Evolutionary conservation across 2,113 vertebrate genomes (phyloP).

Genomic region (Salvelinus alpinus): DNA sequence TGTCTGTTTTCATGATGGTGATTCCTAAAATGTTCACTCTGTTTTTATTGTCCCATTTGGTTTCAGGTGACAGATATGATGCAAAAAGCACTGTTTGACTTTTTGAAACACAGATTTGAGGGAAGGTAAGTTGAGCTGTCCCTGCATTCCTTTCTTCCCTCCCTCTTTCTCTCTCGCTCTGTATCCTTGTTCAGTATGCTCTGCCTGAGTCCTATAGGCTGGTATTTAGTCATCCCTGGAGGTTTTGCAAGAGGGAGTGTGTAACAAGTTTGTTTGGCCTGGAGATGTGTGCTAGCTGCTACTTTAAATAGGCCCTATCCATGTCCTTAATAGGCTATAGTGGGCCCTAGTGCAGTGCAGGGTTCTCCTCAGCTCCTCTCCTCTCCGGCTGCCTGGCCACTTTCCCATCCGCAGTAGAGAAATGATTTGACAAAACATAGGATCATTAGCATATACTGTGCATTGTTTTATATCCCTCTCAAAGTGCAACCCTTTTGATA

Average conservation of each 20-base stretch:
- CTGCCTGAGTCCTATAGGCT: slow-evolving; percentile 31
- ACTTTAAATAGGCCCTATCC: slow-evolving; percentile 73
- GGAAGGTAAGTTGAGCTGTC: slow-evolving; percentile 84
- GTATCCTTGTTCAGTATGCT: slow-evolving; percentile 3
- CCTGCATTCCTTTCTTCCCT: slow-evolving; percentile 14
- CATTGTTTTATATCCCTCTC: too few relatives aligned
- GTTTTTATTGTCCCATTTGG: not conserved
- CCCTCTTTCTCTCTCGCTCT: slow-evolving; percentile 52
- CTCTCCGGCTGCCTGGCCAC: slow-evolving; percentile 42
- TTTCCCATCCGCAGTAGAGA: slow-evolving; percentile 35
- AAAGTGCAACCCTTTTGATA: too few relatives aligned
- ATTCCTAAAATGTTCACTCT: too few relatives aligned
- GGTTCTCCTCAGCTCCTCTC: slow-evolving; percentile 38
- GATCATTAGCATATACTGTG: not conserved
- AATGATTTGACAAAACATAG: slow-evolving; percentile 43
- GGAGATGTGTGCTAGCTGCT: slow-evolving; percentile 65
- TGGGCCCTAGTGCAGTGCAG: slow-evolving; percentile 55
- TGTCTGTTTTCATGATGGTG: too few relatives aligned
- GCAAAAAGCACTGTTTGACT: slow-evolving; percentile 99
- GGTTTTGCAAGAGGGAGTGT: slow-evolving; percentile 59
- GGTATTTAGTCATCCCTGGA: slow-evolving; percentile 64
- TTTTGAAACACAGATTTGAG: slow-evolving; percentile 99
- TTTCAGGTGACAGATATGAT: slow-evolving; percentile 99
- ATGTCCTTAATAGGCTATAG: slow-evolving; percentile 81
- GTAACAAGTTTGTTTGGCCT: slow-evolving; percentile 70